These are phyloP conservation scores for Bolinopsis microptera DNA, from an alignment of 37 sponge, comb jelly and placozoan species.

Conservation along the genomic window DNA sequence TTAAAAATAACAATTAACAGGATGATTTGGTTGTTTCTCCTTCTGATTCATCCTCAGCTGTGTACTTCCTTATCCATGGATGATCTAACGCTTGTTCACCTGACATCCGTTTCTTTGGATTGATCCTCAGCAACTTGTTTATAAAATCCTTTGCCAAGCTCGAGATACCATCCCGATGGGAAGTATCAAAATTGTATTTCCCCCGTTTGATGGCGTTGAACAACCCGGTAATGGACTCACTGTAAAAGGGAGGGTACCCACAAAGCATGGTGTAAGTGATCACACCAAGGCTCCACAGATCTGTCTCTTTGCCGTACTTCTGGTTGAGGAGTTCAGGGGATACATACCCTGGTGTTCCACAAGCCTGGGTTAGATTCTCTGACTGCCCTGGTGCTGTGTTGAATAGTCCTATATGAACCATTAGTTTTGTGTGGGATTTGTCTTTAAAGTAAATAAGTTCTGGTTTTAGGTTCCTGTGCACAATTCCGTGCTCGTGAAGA, in stretches of 20 bases:
- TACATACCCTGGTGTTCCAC: constrained; percentile 1
- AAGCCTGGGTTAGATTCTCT: not conserved
- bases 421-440: not conserved
- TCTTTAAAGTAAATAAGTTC: not conserved
- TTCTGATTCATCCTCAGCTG: no score
- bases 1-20: no score
- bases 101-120: constrained; percentile 68
- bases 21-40: no score
- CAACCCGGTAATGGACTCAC: constrained; percentile 79
- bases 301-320: not conserved
- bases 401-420: not conserved
- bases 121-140: constrained; percentile 70
- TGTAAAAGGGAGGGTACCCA: constrained; percentile 92
- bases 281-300: constrained; percentile 8
- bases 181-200: constrained; percentile 89
- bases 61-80: not conserved
- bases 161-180: constrained; percentile 75
- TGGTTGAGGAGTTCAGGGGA: not conserved
- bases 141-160: constrained; percentile 85
- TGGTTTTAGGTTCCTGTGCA: constrained; percentile 29
- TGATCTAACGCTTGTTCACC: constrained; percentile 9
- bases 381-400: not conserved
- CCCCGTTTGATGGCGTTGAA: constrained; percentile 76
- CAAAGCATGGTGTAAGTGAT: constrained; percentile 70
- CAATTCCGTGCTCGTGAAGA: not conserved